Conservation (phyloP, 1,140 invertebrate genomes). For the Magallana angulata region DNA sequence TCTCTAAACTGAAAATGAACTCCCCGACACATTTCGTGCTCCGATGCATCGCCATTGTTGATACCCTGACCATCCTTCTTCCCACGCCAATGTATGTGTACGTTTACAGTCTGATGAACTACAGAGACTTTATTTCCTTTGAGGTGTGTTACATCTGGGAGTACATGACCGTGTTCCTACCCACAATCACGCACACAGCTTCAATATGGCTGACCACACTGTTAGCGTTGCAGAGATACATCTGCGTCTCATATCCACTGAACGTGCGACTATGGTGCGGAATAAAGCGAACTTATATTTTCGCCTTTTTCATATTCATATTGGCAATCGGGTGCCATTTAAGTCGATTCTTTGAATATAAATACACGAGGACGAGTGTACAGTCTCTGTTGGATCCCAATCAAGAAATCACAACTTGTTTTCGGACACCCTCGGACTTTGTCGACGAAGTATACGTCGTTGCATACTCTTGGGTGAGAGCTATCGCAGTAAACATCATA, state of each 20-base stretch:
- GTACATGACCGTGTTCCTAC: constrained; percentile 26
- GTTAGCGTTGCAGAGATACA: constrained; percentile 43
- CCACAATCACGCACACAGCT: constrained; percentile 36
- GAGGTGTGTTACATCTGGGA: constrained; percentile 40
- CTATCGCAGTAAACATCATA: constrained; percentile 17
- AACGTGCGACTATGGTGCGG: constrained; percentile 40
- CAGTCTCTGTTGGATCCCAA: not conserved
- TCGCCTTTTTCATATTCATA: not conserved
- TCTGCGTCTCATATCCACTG: constrained; percentile 39
- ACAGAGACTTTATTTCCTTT: constrained; percentile 32
- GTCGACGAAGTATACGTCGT: not conserved
- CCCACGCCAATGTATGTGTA: constrained; percentile 27
- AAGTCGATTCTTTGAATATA: constrained; percentile 39
- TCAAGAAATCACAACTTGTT: constrained; percentile 1
- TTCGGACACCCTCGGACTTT: constrained; percentile 17
- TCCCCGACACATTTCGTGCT: constrained; percentile 45
- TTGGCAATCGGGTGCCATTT: constrained; percentile 34
- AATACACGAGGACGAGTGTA: not conserved
- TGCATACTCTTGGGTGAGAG: constrained; percentile 35
- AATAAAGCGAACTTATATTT: constrained; percentile 38
- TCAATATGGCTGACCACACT: constrained; percentile 40
- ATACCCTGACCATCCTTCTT: constrained; percentile 43
- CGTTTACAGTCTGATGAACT: constrained; percentile 35
- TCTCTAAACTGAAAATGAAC: constrained; percentile 39
- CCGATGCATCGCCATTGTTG: constrained; percentile 32